Percentiles rank a stretch among this genome's conserved stretches.
Conservation (phyloP, 2,113 vertebrate genomes). For the Neolamprologus kungweensis region DNA sequence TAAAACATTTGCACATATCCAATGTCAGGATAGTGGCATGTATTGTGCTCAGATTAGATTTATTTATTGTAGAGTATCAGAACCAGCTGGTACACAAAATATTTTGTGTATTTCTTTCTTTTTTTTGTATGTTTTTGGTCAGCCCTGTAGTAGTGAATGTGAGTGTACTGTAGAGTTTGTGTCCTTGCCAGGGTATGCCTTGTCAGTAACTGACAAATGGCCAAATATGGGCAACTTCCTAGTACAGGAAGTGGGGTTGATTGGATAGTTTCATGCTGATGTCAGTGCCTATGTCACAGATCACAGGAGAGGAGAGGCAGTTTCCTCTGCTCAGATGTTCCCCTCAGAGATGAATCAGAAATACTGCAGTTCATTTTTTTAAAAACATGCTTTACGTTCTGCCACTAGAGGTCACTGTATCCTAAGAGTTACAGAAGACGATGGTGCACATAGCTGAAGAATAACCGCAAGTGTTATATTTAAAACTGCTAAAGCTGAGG, state of each 20-base stretch:
- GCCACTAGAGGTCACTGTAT: conserved; percentile 56
- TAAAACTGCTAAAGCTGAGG: background rate
- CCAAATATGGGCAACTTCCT: conserved; percentile 37
- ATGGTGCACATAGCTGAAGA: background rate
- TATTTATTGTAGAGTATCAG: conserved; percentile 39
- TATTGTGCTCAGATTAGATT: background rate
- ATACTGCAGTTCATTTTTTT: background rate
- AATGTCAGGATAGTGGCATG: conserved; percentile 9
- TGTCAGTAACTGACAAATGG: background rate
- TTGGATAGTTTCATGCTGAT: conserved; percentile 9
- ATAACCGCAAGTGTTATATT: background rate
- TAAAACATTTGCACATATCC: conserved; percentile 44
- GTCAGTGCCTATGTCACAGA: conserved; percentile 26
- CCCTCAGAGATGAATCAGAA: background rate
- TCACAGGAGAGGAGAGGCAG: background rate
- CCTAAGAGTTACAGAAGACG: background rate
- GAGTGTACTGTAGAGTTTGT: background rate
- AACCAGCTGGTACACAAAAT: background rate
- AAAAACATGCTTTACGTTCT: background rate
- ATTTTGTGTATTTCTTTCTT: background rate
- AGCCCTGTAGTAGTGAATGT: background rate
- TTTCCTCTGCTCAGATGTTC: background rate
- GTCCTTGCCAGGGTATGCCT: background rate
- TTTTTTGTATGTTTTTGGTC: background rate
- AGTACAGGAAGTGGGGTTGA: conserved; percentile 8